Evolutionary conservation across 2,113 vertebrate genomes (phyloP).

Genomic region (Gobius niger): DNA sequence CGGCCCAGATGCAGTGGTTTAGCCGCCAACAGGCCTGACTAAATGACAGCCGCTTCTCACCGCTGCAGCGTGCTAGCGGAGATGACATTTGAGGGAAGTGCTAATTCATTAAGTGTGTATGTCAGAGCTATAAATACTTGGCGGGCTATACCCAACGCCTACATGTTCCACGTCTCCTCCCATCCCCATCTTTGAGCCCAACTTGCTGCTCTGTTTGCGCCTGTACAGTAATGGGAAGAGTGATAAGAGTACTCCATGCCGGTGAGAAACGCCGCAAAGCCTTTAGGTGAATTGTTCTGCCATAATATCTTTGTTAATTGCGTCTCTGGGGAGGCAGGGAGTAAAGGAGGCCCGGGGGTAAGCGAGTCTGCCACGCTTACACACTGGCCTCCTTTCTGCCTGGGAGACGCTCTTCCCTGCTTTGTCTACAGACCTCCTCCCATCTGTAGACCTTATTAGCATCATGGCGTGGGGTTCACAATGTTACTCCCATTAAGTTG

Average conservation of each 20-base stretch:
- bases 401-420: constrained; percentile 35
- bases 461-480: constrained; percentile 16
- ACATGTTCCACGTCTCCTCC: constrained; percentile 3
- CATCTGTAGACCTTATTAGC: constrained; percentile 2
- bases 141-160: not conserved
- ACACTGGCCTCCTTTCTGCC: constrained; percentile 66
- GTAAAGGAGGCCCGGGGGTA: constrained; percentile 61
- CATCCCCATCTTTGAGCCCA: not conserved
- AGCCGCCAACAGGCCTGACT: constrained; percentile 3
- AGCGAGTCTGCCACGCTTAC: constrained; percentile 65
- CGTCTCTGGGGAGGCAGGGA: constrained; percentile 71
- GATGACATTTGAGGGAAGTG: constrained; percentile 13
- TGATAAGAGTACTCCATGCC: constrained; percentile 74
- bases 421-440: constrained; percentile 1
- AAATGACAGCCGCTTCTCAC: constrained; percentile 2
- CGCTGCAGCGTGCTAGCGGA: not conserved
- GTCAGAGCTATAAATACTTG: not conserved
- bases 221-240: constrained; percentile 61
- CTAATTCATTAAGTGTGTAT: constrained; percentile 5
- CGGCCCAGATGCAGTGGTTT: not conserved
- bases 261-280: constrained; percentile 60
- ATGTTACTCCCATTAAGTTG: not conserved
- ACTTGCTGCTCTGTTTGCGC: constrained; percentile 14
- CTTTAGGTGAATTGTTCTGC: constrained; percentile 67
- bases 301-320: constrained; percentile 83